Evolutionary conservation across 2,888 invertebrate species (phyloP), one percentile per base, ranked within the genome.

Genomic region (Tromatobia lineatoria): DNA sequence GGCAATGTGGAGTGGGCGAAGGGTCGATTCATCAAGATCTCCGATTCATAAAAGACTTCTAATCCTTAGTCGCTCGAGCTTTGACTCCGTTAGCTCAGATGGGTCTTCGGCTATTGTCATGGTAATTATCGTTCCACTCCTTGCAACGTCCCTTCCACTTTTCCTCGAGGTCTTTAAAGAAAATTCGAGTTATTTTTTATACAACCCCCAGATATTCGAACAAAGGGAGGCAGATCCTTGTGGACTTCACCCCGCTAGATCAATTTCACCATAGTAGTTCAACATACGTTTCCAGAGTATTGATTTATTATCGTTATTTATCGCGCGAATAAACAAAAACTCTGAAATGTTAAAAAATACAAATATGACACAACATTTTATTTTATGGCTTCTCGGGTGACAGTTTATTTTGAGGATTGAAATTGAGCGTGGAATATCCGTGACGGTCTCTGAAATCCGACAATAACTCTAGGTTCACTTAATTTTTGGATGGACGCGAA

Each of bases 21-120:
- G 81, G 75, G 80, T 85, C 90, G 89, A 92, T 92, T 92, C 90
- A 91, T 92, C 91, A 91, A 89, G 91, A 91, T 91, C 88, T 89
- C 87, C 80, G 89, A 90, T 89, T 91, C 89, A 90, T 91, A 90
- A 91, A 90, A 90, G 91, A 90, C 89, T 90, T 88, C 87, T 91
- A 90, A 91, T 91, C 90, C 89, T 90, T 86, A 84, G 87, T 89
- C 87, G 88, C 85, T 87, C 86, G 86, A 83, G 84, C 88, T 90
- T 88, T 86, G 82, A 89, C 88, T 88, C 83, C 61, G 77, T 52
- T 66, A 75, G 74, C 79, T 77, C 71, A 85, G 87, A 78, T 81
- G 80, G 84, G 84, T 84, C 84, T 84, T 88, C 87, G 87, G 79
- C 89, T 83, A 92, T 92, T 92, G 91, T 92, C 86, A 91, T 91